Base-by-base conservation (phyloP, 2,113 vertebrate genomes). In the Megalops atlanticus region DNA sequence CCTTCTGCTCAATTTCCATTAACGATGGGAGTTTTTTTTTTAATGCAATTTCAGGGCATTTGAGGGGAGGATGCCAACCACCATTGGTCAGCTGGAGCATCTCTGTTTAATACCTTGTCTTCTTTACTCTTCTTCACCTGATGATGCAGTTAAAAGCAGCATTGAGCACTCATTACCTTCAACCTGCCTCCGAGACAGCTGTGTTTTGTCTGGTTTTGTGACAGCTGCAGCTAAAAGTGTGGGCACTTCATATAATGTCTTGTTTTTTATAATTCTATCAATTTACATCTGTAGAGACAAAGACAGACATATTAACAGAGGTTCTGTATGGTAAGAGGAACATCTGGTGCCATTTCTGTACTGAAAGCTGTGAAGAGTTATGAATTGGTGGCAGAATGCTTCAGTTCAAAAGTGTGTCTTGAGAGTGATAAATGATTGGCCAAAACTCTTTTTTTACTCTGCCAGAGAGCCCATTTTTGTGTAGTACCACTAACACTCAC, bases 1-100 rank as follows among this genome's bases (percentile, higher is more conserved):
- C 79, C 33, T 73, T 84, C 83, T 83, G 68, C 79, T 82, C 81
- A 58, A 36, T 52, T 81, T 43, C 76, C 36, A 70, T 64, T 76
- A 76, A 47, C 35, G 71, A 54, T 31, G 11, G 33, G 52, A 71
- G 45, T 58, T 35, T 36, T 77, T 10, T 68, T 79, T 45, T 72
- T n/a, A 21, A 43, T 18, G 16, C 35, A 40, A 45, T 27, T 43
- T 24, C 27, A 45, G 24, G 43, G 27, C 27, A 35, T 72, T 72
- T 31, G 33, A 45, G 41, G 47, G 31, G 69, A 79, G 43, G 39
- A 70, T 36, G 39, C 33, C 0, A 64, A 31, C 41, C 64, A 36
- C 6, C 16, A 24, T 21, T 27, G 54, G 39, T 52, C 24, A 8
- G 18, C 47, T 24, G 21, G 64, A 39, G 15, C 36, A 24, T 16